Conservation (phyloP, 2,113 vertebrate species). For the Tachuris rubrigastra region DNA sequence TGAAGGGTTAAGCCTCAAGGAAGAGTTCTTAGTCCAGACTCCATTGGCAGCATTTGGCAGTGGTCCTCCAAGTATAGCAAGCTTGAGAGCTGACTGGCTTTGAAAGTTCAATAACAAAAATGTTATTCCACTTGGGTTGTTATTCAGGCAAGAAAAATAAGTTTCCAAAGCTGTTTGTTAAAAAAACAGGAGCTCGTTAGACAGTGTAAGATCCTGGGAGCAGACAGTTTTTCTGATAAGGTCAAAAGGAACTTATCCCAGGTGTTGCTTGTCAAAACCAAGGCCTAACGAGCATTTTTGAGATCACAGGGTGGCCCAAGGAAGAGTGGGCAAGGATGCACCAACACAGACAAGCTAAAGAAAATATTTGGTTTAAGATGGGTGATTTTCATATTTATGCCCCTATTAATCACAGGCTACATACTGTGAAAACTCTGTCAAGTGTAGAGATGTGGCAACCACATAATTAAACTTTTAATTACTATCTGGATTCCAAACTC, state of each 20-base stretch:
- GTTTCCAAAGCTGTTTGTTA: neutral
- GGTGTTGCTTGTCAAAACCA: neutral
- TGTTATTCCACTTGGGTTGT: neutral
- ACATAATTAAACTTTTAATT: neutral
- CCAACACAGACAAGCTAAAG: neutral
- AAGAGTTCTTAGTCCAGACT: neutral
- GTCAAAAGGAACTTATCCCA: neutral
- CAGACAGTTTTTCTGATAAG: neutral
- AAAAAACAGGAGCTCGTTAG: neutral
- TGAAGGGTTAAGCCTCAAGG: neutral
- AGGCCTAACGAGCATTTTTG: neutral
- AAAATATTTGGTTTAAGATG: neutral
- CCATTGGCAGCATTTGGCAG: neutral
- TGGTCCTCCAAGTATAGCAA: neutral
- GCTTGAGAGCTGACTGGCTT: neutral
- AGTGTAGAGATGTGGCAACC: neutral
- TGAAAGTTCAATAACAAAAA: neutral
- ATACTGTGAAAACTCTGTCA: neutral
- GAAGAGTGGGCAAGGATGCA: neutral
- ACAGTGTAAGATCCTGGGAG: neutral
- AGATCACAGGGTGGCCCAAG: accelerated
- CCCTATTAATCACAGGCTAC: neutral
- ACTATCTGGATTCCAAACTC: neutral
- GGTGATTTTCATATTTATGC: neutral
- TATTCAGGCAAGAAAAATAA: neutral